A percentile compares a stretch with the other conserved stretches of the same genome.
phyloP scores from a whole-genome alignment of 2,113 vertebrate species.

The Microtus richardsoni region DNA sequence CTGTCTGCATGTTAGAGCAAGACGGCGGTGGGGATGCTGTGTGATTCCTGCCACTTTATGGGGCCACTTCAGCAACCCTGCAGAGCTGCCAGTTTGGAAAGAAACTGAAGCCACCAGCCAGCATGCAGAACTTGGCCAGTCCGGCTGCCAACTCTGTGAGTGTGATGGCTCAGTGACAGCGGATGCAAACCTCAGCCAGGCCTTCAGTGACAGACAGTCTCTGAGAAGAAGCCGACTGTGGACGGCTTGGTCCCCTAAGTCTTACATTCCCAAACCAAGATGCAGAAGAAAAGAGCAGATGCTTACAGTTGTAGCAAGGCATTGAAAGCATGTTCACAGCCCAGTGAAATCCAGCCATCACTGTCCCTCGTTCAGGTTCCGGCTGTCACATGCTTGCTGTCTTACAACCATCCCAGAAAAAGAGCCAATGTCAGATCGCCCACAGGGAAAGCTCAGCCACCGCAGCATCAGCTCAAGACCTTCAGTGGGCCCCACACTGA shows the following conservation, averaged over 20 bases:
- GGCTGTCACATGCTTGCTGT: background rate
- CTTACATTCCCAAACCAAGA: background rate
- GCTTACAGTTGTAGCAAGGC: fast-evolving
- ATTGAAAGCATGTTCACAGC: background rate
- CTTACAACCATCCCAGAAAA: background rate
- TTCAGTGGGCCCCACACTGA: fast-evolving
- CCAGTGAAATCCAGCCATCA: background rate
- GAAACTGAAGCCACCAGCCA: background rate
- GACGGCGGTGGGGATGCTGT: too few species aligned
- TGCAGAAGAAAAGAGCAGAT: too few species aligned
- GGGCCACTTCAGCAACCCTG: background rate
- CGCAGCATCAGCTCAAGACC: background rate
- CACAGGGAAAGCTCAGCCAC: background rate
- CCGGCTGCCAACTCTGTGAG: too few species aligned
- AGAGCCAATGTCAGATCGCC: background rate
- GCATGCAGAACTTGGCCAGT: background rate
- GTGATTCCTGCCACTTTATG: background rate
- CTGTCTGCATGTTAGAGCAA: too few species aligned
- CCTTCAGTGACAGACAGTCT: background rate
- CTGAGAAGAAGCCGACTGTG: background rate
- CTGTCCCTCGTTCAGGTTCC: background rate
- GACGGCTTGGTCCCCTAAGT: background rate
- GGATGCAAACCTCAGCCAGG: too few species aligned
- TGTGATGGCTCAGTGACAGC: background rate
- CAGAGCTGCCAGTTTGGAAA: background rate